phyloP scores from a whole-genome alignment of 1,140 invertebrate species.

The Sogatella furcifera region DNA sequence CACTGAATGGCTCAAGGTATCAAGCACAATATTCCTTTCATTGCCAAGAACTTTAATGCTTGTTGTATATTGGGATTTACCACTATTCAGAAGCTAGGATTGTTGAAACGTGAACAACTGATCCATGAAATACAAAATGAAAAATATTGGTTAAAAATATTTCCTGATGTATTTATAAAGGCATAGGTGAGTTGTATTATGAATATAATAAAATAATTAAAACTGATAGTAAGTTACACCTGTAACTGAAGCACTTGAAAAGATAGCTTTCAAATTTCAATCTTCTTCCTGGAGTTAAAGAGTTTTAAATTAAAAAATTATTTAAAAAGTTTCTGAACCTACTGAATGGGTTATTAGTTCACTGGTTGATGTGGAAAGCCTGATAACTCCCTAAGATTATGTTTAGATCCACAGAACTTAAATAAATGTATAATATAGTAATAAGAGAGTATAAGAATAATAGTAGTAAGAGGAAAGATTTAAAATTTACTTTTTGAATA shows the following conservation, averaged over 20 bases:
- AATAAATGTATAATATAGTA: constrained; percentile 2
- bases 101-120: not conserved
- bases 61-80: too few relatives aligned
- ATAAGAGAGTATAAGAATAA: not conserved
- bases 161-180: not conserved
- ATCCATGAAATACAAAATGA: not conserved
- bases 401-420: constrained; percentile 3
- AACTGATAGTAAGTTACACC: not conserved
- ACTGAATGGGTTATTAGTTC: not conserved
- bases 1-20: too few relatives aligned
- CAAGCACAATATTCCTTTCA: too few relatives aligned
- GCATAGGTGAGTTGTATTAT: not conserved
- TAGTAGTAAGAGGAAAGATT: too few relatives aligned
- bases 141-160: too few relatives aligned
- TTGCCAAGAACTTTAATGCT: too few relatives aligned
- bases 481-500: not conserved
- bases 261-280: not conserved
- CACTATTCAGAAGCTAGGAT: too few relatives aligned
- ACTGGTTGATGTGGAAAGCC: not conserved
- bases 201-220: not conserved
- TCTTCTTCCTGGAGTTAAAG: not conserved
- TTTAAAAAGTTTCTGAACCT: not conserved
- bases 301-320: not conserved
- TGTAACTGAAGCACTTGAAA: not conserved
- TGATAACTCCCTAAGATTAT: not conserved